Evolutionary conservation across 2,888 invertebrate genomes (phyloP), one percentile per base, ranked within the genome.

Genomic region (Sinotaia quadrata): DNA sequence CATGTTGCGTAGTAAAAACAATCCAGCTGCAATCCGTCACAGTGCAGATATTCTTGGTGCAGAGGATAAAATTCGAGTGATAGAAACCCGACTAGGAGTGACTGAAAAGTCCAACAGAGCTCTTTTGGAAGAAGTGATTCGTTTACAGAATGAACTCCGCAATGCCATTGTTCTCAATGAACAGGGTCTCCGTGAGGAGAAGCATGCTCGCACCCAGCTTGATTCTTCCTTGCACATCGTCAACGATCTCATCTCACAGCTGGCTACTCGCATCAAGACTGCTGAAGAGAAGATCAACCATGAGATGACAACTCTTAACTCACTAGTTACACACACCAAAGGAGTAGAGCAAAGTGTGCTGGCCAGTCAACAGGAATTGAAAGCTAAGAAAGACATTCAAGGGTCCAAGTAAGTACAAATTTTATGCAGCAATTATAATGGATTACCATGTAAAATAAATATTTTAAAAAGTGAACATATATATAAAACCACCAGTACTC

Each of bases 101-200:
- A 80, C 88, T 0, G 88, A 88, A 72, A 86, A 86, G 73, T 87
- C 87, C 7, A 87, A 88, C 76, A 74, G 88, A n/a, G 85, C 87
- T 18, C 77, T 88, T 4, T 75, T 88, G 31, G 87, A 87, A 69
- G 88, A 88, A 73, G 87, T 88, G 36, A 79, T 87, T 18, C 77
- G 87, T 21, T 75, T 88, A 37, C 87, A 87, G 71, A 81, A 78
- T 69, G 88, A 88, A 57, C 75, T 86, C 33, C 78, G 85, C 66
- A 71, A 73, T 15, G 78, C 79, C 7, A 73, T 82, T 7, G 80
- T 82, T 15, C 76, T 80, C 33, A 86, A 82, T 75, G 87, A 88
- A 60, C 85, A 87, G 37, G 44, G 59, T 18, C 67, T 73, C 8
- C 76, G 83, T 7, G 86, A 87, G 41, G 88, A 88, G 73, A 75